Evolutionary conservation across 2,113 vertebrate genomes (phyloP), one percentile per base, ranked within the genome.

Genomic region (Spilogale gracilis): DNA sequence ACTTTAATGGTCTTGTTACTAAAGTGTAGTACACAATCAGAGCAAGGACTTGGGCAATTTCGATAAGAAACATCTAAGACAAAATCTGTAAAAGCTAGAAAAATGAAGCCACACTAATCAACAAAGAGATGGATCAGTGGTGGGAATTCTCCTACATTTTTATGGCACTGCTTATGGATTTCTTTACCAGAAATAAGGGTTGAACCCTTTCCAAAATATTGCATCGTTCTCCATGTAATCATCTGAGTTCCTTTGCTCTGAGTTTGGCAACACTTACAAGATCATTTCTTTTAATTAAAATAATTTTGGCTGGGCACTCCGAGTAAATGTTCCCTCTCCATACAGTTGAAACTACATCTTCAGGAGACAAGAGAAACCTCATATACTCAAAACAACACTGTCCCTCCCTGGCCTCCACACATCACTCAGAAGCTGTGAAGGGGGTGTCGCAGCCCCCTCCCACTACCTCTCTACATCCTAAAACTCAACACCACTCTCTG

Each of bases 231-330:
- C 61, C 6, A 0, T 52, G 13, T 69, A 89, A 84, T 61, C 38
- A 2, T 71, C 78, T 58, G 52, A 73, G 52, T 60, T 84, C 45
- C 43, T 88, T 67, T 92, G 48, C n/a, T 86, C 73, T 54, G 30
- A 83, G 11, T 17, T 63, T 84, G 56, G 56, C 58, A 91, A 30
- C 27, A 84, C 76, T 91, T 89, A 74, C 32, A 71, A 92, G 48
- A 81, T 54, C 50, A 87, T 92, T 90, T 88, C 56, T 18, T 95
- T 52, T 84, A 52, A 88, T 85, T 63, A 69, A 89, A 93, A 73
- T 73, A 43, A 45, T n/a, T 74, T 90, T 56, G 50, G 5, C 54
- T 52, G 38, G 32, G 21, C 23, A 60, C 13, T 69, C 30, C 11
- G 14, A 81, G 43, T 25, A 82, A 63, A 63, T 38, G 50, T 43